Evolutionary conservation across 2,797 vertebrate species (phyloP).

Genomic region (Rhinogobio ventralis): DNA sequence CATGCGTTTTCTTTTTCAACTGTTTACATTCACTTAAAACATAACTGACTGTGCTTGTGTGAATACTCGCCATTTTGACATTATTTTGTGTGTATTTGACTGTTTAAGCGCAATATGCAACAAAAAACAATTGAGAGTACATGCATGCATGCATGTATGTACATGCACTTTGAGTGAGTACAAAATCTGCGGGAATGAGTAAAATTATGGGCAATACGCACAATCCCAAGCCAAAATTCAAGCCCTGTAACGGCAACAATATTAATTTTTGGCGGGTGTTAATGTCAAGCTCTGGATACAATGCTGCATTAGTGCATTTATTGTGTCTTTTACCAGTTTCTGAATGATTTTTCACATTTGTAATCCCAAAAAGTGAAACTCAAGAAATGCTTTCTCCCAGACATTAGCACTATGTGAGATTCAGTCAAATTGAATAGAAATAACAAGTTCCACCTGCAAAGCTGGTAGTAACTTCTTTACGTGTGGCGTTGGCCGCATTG

Average conservation of each 20-base stretch:
- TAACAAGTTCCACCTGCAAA: background rate
- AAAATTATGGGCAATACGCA: too few species aligned
- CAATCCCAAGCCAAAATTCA: too few species aligned
- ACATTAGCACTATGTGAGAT: background rate
- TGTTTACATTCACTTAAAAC: background rate
- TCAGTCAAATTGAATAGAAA: background rate
- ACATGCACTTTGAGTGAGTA: too few species aligned
- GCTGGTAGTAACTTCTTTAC: conserved; percentile 39
- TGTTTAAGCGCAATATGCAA: too few species aligned
- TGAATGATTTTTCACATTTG: background rate
- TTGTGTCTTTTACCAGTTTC: background rate
- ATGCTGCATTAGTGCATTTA: background rate
- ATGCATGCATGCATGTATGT: too few species aligned
- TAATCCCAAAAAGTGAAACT: background rate
- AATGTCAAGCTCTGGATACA: too few species aligned
- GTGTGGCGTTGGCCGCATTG: conserved; percentile 9
- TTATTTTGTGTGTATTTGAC: background rate
- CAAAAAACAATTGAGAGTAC: too few species aligned
- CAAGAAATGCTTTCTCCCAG: background rate
- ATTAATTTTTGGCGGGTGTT: too few species aligned
- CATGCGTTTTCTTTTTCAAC: background rate
- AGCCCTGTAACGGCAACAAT: too few species aligned
- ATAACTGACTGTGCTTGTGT: background rate
- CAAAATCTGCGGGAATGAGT: too few species aligned
- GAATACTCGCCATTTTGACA: background rate